Evolutionary conservation across 1,140 invertebrate species (phyloP).

Genomic region (Drosophila repletoides): DNA sequence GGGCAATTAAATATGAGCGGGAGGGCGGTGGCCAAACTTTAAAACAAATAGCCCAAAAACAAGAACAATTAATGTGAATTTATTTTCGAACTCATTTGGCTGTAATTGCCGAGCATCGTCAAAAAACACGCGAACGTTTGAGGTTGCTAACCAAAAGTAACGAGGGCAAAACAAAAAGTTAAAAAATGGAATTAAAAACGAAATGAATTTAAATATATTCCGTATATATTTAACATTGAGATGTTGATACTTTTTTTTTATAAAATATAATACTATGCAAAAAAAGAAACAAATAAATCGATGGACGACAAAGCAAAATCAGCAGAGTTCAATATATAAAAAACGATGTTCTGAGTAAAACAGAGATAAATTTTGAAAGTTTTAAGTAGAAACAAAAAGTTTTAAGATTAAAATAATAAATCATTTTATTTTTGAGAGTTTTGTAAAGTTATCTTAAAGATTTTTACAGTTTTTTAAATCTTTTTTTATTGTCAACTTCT

Average conservation of each 20-base stretch:
- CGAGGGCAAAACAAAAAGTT: conserved; percentile 18
- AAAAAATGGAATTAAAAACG: neutral
- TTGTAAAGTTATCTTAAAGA: neutral
- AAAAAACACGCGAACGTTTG: conserved; percentile 39
- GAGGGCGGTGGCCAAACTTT: conserved; percentile 49
- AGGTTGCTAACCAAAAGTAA: conserved; percentile 7
- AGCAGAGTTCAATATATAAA: no score
- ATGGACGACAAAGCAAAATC: no score
- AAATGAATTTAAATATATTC: no score
- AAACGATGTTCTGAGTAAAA: no score
- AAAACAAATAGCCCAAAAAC: conserved; percentile 51
- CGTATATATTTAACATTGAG: no score
- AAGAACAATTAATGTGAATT: conserved; percentile 77
- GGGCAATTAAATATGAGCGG: conserved; percentile 70
- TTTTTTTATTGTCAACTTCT: conserved; percentile 15
- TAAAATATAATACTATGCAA: no score
- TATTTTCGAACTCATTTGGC: conserved; percentile 77
- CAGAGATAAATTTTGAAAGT: no score
- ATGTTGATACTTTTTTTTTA: no score
- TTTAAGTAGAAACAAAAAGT: no score
- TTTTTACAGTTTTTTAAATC: neutral
- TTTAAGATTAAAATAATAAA: no score
- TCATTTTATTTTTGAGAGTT: no score
- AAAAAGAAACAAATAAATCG: no score
- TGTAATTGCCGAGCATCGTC: conserved; percentile 65